These are phyloP conservation scores for Archips crataeganus DNA, from an alignment of 2,888 invertebrate species.

Conservation along the genomic window DNA sequence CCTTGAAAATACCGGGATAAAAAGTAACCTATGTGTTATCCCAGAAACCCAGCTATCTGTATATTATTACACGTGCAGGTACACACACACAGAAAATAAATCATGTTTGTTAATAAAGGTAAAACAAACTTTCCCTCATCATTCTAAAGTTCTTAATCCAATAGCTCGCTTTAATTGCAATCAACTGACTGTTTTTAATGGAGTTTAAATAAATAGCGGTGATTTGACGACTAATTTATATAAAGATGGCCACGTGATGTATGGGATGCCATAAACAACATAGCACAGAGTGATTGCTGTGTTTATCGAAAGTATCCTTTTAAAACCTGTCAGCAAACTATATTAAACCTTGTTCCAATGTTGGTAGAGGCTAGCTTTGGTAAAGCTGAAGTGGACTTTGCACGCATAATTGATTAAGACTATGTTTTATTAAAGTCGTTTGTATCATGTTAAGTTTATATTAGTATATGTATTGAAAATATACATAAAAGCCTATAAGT, in stretches of 20 bases:
- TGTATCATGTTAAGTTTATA: neutral
- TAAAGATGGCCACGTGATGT: slow-evolving; percentile 38
- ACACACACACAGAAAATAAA: too few relatives aligned
- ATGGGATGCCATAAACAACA: slow-evolving; percentile 41
- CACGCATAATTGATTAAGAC: slow-evolving; percentile 28
- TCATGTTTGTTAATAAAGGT: too few relatives aligned
- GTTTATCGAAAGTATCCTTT: slow-evolving; percentile 42
- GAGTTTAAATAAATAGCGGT: slow-evolving; percentile 17
- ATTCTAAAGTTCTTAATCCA: neutral
- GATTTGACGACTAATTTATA: slow-evolving; percentile 39
- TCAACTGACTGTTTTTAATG: neutral
- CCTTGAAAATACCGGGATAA: too few relatives aligned
- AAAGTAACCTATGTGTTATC: too few relatives aligned
- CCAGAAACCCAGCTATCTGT: too few relatives aligned
- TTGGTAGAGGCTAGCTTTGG: neutral
- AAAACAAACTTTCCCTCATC: neutral
- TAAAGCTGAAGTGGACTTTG: neutral
- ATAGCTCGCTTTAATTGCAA: neutral
- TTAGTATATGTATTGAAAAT: neutral
- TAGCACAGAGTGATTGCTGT: slow-evolving; percentile 41
- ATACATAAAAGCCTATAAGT: neutral
- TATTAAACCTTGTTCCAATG: neutral
- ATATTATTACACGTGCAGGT: too few relatives aligned
- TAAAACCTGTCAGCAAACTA: slow-evolving; percentile 1
- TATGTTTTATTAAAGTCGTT: slow-evolving; percentile 11